Evolutionary conservation across 2,113 vertebrate species (phyloP).

Genomic region (Dicentrarchus labrax): DNA sequence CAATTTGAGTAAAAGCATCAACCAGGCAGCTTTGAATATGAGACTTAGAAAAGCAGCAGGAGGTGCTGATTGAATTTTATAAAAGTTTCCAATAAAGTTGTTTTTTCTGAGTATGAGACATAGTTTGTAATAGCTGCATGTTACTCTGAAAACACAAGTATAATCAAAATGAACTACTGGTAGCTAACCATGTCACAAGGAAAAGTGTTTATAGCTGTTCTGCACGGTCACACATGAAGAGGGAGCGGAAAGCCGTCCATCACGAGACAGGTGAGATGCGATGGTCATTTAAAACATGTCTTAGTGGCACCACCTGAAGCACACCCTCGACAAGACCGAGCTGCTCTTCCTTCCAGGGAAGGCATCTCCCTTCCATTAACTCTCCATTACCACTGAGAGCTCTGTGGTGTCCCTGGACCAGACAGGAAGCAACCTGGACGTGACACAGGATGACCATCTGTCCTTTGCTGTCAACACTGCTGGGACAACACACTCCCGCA

Average conservation of each 20-base stretch:
- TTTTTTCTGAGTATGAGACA: neutral
- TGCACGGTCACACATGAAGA: neutral
- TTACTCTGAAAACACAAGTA: neutral
- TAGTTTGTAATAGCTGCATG: neutral
- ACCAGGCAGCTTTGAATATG: neutral
- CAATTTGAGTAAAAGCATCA: neutral
- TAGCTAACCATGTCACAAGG: no score
- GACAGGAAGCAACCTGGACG: no score
- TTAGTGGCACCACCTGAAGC: no score
- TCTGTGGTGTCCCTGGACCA: no score
- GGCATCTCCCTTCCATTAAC: no score
- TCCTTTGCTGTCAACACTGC: no score
- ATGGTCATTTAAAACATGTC: no score
- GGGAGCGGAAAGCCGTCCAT: neutral
- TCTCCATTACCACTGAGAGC: no score
- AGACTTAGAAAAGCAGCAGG: neutral
- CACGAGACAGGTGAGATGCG: neutral
- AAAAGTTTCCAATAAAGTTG: neutral
- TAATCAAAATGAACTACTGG: neutral
- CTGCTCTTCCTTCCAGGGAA: no score
- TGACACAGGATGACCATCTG: no score
- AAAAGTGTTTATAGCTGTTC: neutral
- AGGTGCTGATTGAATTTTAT: neutral
- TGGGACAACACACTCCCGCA: no score
- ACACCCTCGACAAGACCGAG: no score